A percentile compares a stretch with the other conserved stretches of the same genome.
These are phyloP conservation scores for Andrena cerasifolii DNA, from an alignment of 1,140 invertebrate species.

Conservation along the genomic window DNA sequence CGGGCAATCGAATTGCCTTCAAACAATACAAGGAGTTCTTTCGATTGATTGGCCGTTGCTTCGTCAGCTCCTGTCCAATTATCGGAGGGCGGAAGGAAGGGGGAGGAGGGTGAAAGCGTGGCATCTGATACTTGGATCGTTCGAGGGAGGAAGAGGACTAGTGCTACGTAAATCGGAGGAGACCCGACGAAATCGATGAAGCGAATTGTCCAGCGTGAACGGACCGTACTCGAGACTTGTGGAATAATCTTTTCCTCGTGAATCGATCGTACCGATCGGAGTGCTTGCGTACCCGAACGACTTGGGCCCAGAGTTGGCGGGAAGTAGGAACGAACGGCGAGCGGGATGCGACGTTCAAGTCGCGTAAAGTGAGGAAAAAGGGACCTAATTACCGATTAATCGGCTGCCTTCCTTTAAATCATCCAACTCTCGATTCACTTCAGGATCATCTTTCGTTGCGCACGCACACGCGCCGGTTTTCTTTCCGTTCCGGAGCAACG, in stretches of 20 bases:
- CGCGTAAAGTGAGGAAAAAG: background rate
- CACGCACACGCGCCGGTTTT: background rate
- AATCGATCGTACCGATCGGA: background rate
- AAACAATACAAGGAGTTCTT: background rate
- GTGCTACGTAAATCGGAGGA: background rate
- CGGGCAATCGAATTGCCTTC: background rate
- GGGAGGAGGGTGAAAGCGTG: too few relatives aligned
- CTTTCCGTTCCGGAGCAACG: background rate
- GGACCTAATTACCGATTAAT: conserved; percentile 37
- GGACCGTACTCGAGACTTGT: too few relatives aligned
- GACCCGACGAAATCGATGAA: background rate
- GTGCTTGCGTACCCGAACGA: background rate
- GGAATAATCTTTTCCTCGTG: too few relatives aligned
- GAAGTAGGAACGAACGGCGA: too few relatives aligned
- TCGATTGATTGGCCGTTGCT: background rate
- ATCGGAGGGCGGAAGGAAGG: too few relatives aligned
- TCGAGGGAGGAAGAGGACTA: background rate
- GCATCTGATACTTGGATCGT: background rate
- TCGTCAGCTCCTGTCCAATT: conserved; percentile 3
- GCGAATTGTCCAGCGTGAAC: background rate
- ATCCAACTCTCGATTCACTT: conserved; percentile 12
- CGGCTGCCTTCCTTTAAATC: conserved; percentile 29
- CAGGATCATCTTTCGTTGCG: background rate
- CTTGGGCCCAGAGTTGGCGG: background rate
- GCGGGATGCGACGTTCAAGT: background rate